These are phyloP conservation scores for Panulirus ornatus DNA, from an alignment of 1,140 invertebrate genomes.

Conservation along the genomic window DNA sequence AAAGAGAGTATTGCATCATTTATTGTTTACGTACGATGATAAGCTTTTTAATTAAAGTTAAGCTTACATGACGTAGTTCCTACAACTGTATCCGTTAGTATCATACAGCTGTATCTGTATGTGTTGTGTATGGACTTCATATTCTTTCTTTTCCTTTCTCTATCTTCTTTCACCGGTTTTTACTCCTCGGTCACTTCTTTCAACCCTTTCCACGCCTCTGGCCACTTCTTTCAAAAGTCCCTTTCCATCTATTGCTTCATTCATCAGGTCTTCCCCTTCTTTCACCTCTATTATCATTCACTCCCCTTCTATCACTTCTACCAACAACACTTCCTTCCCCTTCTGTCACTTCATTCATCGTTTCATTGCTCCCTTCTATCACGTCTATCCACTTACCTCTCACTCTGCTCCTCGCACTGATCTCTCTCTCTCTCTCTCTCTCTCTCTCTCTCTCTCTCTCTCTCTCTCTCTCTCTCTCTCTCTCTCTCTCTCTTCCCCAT, in stretches of 20 bases:
- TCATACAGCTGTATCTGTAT: too few species aligned
- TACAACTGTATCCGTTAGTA: neutral
- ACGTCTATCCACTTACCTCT: too few species aligned
- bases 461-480: too few species aligned
- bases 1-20: too few species aligned
- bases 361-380: neutral
- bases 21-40: too few species aligned
- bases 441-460: neutral
- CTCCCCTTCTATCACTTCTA: slow-evolving; percentile 17
- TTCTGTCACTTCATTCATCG: slow-evolving; percentile 15
- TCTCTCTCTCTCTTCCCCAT: neutral
- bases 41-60: too few species aligned
- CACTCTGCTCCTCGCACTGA: neutral
- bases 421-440: neutral
- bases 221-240: neutral
- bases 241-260: slow-evolving; percentile 14
- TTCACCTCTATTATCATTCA: neutral
- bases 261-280: neutral
- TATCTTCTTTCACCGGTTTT: neutral
- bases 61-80: too few species aligned
- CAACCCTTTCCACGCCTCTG: neutral
- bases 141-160: neutral
- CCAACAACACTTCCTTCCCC: neutral
- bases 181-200: neutral
- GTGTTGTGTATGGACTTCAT: neutral